These are phyloP conservation scores for Scyliorhinus canicula DNA, from an alignment of 2,797 vertebrate species.

Conservation along the genomic window DNA sequence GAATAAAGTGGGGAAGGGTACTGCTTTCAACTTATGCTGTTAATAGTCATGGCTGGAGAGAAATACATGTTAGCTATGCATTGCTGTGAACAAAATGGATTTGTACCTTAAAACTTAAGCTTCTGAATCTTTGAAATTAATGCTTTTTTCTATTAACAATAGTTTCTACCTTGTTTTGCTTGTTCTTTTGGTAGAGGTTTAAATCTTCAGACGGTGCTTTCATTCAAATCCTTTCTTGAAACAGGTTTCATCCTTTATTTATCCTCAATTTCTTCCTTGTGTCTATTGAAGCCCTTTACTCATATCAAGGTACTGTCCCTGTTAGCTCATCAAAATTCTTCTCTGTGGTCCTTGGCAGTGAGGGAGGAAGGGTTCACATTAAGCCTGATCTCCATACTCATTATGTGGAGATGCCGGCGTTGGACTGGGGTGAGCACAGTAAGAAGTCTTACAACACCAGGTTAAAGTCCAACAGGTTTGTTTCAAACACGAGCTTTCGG, in stretches of 20 bases:
- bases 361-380: not conserved
- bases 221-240: not conserved
- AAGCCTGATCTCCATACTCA: not conserved
- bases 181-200: not conserved
- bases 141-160: not conserved
- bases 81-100: not conserved
- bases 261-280: not conserved
- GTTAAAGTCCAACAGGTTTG: no score
- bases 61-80: not conserved
- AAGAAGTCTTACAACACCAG: no score
- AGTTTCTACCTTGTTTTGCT: not conserved
- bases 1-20: not conserved
- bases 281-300: not conserved
- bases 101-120: not conserved
- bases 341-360: not conserved
- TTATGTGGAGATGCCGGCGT: no score
- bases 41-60: not conserved
- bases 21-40: not conserved
- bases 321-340: not conserved
- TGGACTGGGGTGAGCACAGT: no score
- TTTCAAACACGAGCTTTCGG: no score
- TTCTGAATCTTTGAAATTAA: not conserved
- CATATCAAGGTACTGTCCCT: not conserved
- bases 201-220: not conserved
- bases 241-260: not conserved